Evolutionary conservation across 2,113 vertebrate species (phyloP).

Genomic region (Erinaceus europaeus): DNA sequence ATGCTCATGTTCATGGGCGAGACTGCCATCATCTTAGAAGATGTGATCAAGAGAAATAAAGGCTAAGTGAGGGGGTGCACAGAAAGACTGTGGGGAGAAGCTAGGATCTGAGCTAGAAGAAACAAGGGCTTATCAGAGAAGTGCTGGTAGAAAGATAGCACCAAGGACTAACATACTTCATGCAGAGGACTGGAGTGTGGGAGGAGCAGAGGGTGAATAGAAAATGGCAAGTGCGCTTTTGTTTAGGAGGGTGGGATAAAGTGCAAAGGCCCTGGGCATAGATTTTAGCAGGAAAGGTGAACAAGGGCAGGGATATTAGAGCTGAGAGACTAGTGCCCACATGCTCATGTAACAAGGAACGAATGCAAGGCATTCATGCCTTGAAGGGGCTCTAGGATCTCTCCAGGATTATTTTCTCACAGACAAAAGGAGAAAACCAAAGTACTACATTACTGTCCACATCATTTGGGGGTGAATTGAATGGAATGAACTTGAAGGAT

Average conservation of each 20-base stretch:
- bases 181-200: not conserved
- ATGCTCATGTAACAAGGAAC: not conserved
- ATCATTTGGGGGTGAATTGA: not conserved
- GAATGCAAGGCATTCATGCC: not conserved
- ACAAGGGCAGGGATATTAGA: not conserved
- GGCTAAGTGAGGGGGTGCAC: not conserved
- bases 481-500: not conserved
- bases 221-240: not conserved
- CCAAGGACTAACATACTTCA: not conserved
- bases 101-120: not conserved
- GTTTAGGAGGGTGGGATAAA: not conserved
- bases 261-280: not conserved
- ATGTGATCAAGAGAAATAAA: not conserved
- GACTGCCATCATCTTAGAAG: not conserved
- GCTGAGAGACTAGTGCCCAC: not conserved
- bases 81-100: not conserved
- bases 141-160: not conserved
- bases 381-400: too few relatives aligned
- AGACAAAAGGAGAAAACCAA: not conserved
- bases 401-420: not conserved
- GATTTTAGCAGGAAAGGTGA: not conserved
- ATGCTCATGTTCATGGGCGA: not conserved
- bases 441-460: not conserved
- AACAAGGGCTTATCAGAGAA: not conserved
- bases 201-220: not conserved